Evolutionary conservation across 2,888 invertebrate species (phyloP).

Genomic region (Prosopocoilus inquinatus): DNA sequence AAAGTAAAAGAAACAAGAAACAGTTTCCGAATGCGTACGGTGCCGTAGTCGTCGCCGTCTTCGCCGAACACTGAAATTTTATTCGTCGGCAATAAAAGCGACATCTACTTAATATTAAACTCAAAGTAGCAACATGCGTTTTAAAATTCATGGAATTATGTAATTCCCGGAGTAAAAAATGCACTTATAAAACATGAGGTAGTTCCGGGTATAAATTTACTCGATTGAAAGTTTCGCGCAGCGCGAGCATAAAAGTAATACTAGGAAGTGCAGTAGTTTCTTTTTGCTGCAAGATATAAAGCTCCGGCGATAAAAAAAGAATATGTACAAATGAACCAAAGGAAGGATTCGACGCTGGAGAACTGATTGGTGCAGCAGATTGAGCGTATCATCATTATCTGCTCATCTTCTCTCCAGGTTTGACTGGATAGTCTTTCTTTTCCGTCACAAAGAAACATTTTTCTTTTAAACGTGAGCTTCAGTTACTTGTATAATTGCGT

Average conservation of each 20-base stretch:
- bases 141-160: too few species aligned
- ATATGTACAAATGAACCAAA: constrained; percentile 25
- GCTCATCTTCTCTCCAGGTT: constrained; percentile 38
- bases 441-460: constrained; percentile 37
- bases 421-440: constrained; percentile 39
- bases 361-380: constrained; percentile 45
- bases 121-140: too few species aligned
- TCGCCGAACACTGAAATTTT: too few species aligned
- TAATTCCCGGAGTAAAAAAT: too few species aligned
- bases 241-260: constrained; percentile 22
- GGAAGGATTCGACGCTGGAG: constrained; percentile 40
- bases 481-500: constrained; percentile 23
- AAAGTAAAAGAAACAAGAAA: too few species aligned
- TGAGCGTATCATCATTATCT: constrained; percentile 45
- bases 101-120: too few species aligned
- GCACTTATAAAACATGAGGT: too few species aligned
- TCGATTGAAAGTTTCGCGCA: constrained; percentile 21
- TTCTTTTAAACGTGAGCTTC: constrained; percentile 15
- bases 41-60: too few species aligned
- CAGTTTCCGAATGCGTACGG: too few species aligned
- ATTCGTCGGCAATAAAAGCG: too few species aligned
- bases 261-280: constrained; percentile 15
- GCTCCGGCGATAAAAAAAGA: constrained; percentile 17
- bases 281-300: constrained; percentile 15
- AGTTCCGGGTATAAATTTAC: constrained; percentile 12